Evolutionary conservation across 2,888 invertebrate species (phyloP).

Genomic region (Notodonta ziczac): DNA sequence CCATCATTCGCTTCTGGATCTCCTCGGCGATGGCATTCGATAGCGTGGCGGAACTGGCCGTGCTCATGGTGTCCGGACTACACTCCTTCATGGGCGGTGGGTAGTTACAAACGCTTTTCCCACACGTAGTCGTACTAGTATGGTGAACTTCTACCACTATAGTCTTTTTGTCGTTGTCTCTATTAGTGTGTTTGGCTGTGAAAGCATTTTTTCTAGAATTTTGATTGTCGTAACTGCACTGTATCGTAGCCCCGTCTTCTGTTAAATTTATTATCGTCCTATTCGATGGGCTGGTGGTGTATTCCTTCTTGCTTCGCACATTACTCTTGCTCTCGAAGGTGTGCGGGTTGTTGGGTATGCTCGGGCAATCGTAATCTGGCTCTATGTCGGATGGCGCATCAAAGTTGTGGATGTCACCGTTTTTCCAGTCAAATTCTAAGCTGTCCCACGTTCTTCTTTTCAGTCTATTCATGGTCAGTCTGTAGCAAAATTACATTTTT

Average conservation of each 20-base stretch:
- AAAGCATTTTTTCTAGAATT: constrained; percentile 71
- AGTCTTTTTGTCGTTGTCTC: constrained; percentile 84
- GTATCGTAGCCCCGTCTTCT: constrained; percentile 89
- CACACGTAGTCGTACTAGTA: constrained; percentile 60
- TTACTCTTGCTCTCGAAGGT: constrained; percentile 72
- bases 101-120: constrained; percentile 60
- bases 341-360: constrained; percentile 79
- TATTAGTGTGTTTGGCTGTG: constrained; percentile 59
- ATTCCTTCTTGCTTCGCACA: constrained; percentile 61
- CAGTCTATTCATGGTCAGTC: constrained; percentile 72
- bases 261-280: constrained; percentile 90
- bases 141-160: constrained; percentile 91
- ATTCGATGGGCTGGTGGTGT: constrained; percentile 80
- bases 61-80: constrained; percentile 62
- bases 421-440: constrained; percentile 84
- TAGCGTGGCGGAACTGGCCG: constrained; percentile 71
- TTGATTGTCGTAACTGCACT: constrained; percentile 84
- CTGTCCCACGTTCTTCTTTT: constrained; percentile 86
- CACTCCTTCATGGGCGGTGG: constrained; percentile 61
- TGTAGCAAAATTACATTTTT: constrained; percentile 43
- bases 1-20: constrained; percentile 73
- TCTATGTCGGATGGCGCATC: constrained; percentile 80
- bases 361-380: constrained; percentile 77
- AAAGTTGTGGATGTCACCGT: constrained; percentile 75
- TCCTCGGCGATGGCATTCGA: constrained; percentile 82